Evolutionary conservation across 2,113 vertebrate genomes (phyloP).

Genomic region (Ceyx melanurus): DNA sequence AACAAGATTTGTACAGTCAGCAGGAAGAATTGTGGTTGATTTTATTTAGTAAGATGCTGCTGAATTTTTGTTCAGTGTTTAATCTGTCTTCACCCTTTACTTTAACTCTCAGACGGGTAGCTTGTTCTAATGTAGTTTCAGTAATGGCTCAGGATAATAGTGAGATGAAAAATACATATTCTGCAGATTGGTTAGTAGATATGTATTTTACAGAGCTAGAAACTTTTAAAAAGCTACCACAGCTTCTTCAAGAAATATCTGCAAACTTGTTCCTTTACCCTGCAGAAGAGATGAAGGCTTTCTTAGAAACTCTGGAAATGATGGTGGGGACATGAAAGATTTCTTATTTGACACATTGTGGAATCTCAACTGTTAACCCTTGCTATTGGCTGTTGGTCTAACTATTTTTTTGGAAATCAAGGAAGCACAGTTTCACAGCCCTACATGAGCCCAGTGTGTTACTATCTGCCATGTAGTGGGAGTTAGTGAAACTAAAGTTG

Average conservation of each 20-base stretch:
- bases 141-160: conserved; percentile 27
- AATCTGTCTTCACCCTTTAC: conserved; percentile 74
- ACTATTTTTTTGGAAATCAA: neutral
- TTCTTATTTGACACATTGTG: neutral
- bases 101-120: conserved; percentile 49
- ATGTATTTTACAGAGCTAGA: conserved; percentile 79
- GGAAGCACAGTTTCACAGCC: neutral
- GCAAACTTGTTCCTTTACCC: conserved; percentile 63
- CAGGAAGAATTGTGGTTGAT: conserved; percentile 72
- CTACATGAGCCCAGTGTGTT: accelerated
- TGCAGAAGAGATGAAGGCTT: conserved; percentile 77
- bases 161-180: conserved; percentile 63
- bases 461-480: neutral
- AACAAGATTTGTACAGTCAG: conserved; percentile 60
- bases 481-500: neutral
- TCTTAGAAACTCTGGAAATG: conserved; percentile 81
- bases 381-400: neutral
- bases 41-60: conserved; percentile 77
- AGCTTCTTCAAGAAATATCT: conserved; percentile 75
- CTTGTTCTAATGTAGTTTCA: conserved; percentile 3
- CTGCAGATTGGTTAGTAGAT: conserved; percentile 77
- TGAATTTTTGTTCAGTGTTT: conserved; percentile 78
- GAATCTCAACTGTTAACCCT: neutral
- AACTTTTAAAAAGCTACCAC: conserved; percentile 81
- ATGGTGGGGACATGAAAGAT: conserved; percentile 70